phyloP scores from a whole-genome alignment of 2,113 vertebrate species.

The Chionodraco myersi region DNA sequence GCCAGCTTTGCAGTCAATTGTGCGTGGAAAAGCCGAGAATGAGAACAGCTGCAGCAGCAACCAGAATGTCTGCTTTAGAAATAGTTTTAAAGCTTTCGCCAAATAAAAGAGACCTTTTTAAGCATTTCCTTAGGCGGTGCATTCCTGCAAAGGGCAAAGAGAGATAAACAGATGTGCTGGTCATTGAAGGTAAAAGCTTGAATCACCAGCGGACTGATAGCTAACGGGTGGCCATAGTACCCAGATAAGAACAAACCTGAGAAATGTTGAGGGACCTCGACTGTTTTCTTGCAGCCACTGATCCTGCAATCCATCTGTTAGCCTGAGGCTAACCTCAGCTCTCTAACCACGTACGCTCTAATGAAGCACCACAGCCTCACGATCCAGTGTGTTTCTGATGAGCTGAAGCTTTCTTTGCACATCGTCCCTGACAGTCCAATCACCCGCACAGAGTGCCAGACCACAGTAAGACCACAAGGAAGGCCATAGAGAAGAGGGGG shows the following conservation, averaged over 20 bases:
- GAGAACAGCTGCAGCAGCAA: constrained; percentile 67
- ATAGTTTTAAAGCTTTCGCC: constrained; percentile 35
- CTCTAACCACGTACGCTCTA: constrained; percentile 55
- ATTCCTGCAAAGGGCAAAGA: constrained; percentile 57
- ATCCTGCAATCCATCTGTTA: constrained; percentile 66
- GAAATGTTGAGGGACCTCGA: constrained; percentile 14
- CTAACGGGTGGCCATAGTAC: constrained; percentile 16
- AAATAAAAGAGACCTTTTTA: constrained; percentile 2
- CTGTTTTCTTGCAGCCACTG: constrained; percentile 54
- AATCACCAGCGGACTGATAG: constrained; percentile 46
- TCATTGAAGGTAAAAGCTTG: constrained; percentile 46
- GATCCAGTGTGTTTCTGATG: constrained; percentile 64
- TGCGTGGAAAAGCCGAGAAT: constrained; percentile 46
- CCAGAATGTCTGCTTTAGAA: constrained; percentile 31
- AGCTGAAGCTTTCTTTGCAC: constrained; percentile 67
- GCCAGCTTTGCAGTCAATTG: constrained; percentile 68
- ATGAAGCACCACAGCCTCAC: constrained; percentile 65
- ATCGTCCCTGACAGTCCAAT: constrained; percentile 72
- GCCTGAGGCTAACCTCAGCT: constrained; percentile 64
- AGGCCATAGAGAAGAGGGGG: constrained; percentile 30
- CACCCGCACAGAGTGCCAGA: constrained; percentile 68
- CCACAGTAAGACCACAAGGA: constrained; percentile 59
- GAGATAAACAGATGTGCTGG: constrained; percentile 69
- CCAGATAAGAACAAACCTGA: constrained; percentile 38
- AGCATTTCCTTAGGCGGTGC: constrained; percentile 58